Evolutionary conservation across 2,797 vertebrate genomes (phyloP).

Genomic region (Phalanger gymnotis): DNA sequence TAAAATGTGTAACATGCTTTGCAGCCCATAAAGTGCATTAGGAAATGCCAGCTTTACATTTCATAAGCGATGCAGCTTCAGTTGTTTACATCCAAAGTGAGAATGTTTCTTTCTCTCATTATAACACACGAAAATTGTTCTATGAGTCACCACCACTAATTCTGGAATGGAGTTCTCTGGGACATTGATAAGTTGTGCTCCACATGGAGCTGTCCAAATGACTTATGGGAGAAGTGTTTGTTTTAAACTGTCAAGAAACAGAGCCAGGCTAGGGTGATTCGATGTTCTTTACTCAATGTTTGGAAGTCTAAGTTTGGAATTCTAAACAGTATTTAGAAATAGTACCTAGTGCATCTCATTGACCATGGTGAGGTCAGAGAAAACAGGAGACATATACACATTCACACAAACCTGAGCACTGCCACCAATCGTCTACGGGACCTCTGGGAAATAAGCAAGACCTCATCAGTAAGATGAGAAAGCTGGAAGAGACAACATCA

Average conservation of each 20-base stretch:
- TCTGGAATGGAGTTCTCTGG: not conserved
- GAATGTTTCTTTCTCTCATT: not conserved
- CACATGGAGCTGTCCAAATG: not conserved
- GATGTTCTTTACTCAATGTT: not conserved
- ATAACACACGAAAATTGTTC: no score
- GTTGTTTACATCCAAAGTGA: not conserved
- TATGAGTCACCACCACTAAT: not conserved
- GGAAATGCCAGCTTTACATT: not conserved
- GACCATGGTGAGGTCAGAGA: not conserved
- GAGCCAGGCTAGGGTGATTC: not conserved
- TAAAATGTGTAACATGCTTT: no score
- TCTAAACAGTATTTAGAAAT: not conserved
- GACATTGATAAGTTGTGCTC: not conserved
- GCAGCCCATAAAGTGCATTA: not conserved
- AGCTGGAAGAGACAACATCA: not conserved
- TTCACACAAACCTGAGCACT: not conserved
- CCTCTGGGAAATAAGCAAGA: not conserved
- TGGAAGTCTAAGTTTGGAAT: not conserved
- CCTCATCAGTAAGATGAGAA: not conserved
- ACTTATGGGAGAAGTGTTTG: not conserved
- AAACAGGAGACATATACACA: not conserved
- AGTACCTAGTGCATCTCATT: no score
- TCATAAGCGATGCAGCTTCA: not conserved
- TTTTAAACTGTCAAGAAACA: not conserved
- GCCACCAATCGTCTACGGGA: not conserved